Conservation (phyloP, 2,888 invertebrate genomes). For the Lepetodrilus schrolli region DNA sequence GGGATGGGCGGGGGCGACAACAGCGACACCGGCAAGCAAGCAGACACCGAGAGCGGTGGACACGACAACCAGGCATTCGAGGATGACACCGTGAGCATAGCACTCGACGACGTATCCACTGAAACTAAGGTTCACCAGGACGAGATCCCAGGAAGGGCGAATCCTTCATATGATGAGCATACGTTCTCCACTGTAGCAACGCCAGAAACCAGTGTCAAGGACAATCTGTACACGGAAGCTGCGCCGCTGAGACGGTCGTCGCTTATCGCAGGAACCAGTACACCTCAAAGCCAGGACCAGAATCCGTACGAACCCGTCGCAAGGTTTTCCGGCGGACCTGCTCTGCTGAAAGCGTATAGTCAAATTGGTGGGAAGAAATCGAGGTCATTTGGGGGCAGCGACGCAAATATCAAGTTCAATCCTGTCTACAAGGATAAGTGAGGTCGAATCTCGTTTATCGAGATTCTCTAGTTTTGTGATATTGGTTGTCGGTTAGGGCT, state of each 20-base stretch:
- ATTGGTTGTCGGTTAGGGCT: not conserved
- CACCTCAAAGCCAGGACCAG: not conserved
- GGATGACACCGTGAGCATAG: not conserved
- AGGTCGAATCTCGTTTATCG: not conserved
- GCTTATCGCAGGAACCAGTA: not conserved
- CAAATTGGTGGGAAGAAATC: not conserved
- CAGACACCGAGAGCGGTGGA: conserved; percentile 6
- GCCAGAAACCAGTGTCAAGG: not conserved
- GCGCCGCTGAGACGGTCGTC: not conserved
- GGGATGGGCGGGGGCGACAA: conserved; percentile 20
- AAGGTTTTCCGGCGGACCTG: conserved; percentile 6
- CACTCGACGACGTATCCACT: not conserved
- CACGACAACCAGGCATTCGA: conserved; percentile 36
- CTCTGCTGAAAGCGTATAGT: not conserved
- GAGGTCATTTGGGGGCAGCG: not conserved
- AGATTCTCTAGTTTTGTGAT: not conserved
- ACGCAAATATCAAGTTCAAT: conserved; percentile 28
- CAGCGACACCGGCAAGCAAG: conserved; percentile 24
- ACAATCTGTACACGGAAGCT: not conserved
- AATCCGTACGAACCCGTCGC: conserved; percentile 34
- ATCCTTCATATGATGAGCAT: conserved; percentile 8
- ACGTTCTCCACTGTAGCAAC: not conserved
- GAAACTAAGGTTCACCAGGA: not conserved
- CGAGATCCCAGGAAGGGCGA: not conserved
- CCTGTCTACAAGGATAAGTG: conserved; percentile 26